Base-by-base conservation (phyloP, 2,888 invertebrate genomes). In the Drosophila koepferae region DNA sequence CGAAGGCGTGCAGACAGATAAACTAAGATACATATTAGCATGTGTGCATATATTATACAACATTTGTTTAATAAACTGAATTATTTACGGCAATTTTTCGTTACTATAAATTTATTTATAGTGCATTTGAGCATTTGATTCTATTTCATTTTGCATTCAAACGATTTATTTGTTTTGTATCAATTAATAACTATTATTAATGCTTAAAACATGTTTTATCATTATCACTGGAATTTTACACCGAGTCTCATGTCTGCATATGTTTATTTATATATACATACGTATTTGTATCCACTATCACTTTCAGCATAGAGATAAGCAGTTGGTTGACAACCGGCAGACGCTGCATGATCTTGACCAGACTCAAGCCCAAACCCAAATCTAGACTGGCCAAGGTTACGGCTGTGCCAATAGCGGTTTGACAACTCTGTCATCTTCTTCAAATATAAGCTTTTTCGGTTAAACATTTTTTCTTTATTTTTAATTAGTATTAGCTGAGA, bases 401-500 rank as follows among this genome's bases (percentile, higher is more conserved):
- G 41, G 55, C 55, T 64, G 18, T 65, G 55, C 55, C 48, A 64
- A 64, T 64, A 64, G 65, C 54, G 36, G 67, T 49, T 67, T 67
- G 67, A 67, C 66, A n/a, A 34, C 46, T 67, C 64, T 55, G 31
- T 38, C 66, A 46, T 66, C 66, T 66, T 46, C 34, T 20, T 61
- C 36, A n/a, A 18, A 38, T 59, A 46, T n/a, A 9, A 38, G 6
- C 9, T 10, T 38, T n/a, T 40, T 55, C 34, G 3, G 14, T 7
- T 36, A 7, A 8, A 23, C n/a, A 9, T 16, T 20, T 53, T 51
- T 14, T 46, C 14, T 23, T 16, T 58, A 36, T 36, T 65, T 65
- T 44, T 31, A 18, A 20, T 53, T 51, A 43, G 20, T 54, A 40
- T 55, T 56, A 34, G 48, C 28, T 31, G 41, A 7, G 16, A 51